Conservation (phyloP, 1,140 invertebrate genomes). For the Dreissena rostriformis region DNA sequence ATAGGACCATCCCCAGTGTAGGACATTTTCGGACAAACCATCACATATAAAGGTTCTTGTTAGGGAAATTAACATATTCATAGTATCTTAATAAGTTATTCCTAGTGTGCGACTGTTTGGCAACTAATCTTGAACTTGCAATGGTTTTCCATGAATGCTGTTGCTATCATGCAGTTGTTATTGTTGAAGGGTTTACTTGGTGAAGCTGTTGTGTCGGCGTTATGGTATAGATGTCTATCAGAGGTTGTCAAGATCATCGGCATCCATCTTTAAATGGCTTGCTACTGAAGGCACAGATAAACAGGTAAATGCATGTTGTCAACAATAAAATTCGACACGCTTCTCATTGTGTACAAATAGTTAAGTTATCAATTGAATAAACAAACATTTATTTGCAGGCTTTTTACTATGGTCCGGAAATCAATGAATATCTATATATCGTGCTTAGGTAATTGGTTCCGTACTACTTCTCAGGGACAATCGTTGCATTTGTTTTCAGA, state of each 20-base stretch:
- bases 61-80: no score
- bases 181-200: conserved; percentile 60
- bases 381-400: neutral
- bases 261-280: conserved; percentile 48
- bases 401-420: neutral
- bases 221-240: conserved; percentile 68
- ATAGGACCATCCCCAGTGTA: no score
- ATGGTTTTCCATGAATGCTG: no score
- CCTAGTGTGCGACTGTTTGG: no score
- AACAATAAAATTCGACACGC: neutral
- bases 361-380: neutral
- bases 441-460: neutral
- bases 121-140: neutral
- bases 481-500: conserved; percentile 34
- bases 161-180: conserved; percentile 1
- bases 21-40: no score
- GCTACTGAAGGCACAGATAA: conserved; percentile 47
- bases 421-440: no score
- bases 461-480: neutral
- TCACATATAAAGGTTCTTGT: no score
- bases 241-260: conserved; percentile 8
- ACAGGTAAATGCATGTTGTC: neutral
- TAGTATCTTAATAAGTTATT: no score
- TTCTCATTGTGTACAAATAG: neutral
- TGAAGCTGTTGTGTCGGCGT: conserved; percentile 66